Conservation (phyloP, 2,888 invertebrate genomes). For the Phortica okadai region DNA sequence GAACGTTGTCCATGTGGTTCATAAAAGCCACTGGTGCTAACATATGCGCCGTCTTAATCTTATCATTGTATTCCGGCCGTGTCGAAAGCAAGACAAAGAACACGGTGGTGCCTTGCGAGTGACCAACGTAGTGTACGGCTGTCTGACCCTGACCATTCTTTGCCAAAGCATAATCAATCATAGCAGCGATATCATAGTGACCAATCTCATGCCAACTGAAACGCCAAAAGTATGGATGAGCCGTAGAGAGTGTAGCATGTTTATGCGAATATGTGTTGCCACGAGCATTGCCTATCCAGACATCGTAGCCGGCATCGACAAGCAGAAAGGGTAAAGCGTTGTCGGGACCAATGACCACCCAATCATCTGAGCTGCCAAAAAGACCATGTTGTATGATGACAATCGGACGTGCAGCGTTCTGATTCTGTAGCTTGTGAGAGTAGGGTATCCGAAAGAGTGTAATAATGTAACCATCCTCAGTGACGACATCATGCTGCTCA, state of each 20-base stretch:
- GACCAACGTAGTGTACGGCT: constrained; percentile 69
- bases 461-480: constrained; percentile 68
- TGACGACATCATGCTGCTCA: constrained; percentile 79
- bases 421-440: constrained; percentile 59
- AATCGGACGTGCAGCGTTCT: constrained; percentile 55
- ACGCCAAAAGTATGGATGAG: constrained; percentile 60
- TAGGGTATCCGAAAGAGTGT: constrained; percentile 69
- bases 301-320: constrained; percentile 72
- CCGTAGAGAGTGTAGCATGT: constrained; percentile 50
- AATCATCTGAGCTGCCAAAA: constrained; percentile 65
- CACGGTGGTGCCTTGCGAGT: constrained; percentile 71
- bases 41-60: constrained; percentile 69
- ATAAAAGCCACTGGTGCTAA: constrained; percentile 75
- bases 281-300: constrained; percentile 72
- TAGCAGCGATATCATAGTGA: constrained; percentile 76
- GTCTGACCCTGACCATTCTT: constrained; percentile 57
- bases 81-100: constrained; percentile 63
- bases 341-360: constrained; percentile 65
- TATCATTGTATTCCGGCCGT: constrained; percentile 66
- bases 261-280: constrained; percentile 64
- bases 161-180: constrained; percentile 64
- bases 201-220: constrained; percentile 93
- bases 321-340: constrained; percentile 63
- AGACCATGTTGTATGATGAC: constrained; percentile 78
- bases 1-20: constrained; percentile 77